phyloP scores from a whole-genome alignment of 2,888 invertebrate species.

The Ophion ventricosus region DNA sequence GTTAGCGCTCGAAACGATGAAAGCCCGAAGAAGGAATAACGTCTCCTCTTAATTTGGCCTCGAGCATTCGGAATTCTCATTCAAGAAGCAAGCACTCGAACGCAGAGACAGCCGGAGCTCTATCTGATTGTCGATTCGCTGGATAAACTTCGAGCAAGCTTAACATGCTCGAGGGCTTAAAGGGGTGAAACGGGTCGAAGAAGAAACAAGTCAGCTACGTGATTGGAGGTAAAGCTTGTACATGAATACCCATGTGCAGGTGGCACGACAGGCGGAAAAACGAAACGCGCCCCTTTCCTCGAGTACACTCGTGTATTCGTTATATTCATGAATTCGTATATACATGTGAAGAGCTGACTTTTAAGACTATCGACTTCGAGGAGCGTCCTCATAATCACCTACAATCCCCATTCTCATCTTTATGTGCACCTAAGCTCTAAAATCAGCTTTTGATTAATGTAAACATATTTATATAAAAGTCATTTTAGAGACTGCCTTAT shows the following conservation, averaged over 20 bases:
- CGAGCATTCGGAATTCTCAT: slow-evolving; percentile 50
- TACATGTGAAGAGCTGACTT: background rate
- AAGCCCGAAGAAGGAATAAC: slow-evolving; percentile 40
- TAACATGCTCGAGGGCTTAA: slow-evolving; percentile 48
- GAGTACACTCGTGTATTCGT: slow-evolving; percentile 20
- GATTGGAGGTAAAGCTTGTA: slow-evolving; percentile 61
- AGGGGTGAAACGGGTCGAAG: slow-evolving; percentile 21
- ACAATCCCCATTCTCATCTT: background rate
- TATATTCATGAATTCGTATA: background rate
- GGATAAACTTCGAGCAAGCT: slow-evolving; percentile 63
- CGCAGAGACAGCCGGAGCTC: slow-evolving; percentile 20
- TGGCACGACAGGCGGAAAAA: slow-evolving; percentile 35
- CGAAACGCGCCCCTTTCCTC: slow-evolving; percentile 33
- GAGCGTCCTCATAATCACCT: background rate
- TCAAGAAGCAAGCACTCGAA: slow-evolving; percentile 45
- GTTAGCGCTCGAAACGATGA: slow-evolving; percentile 26
- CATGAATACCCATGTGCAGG: slow-evolving; percentile 52
- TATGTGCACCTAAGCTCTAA: too few relatives aligned
- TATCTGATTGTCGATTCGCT: slow-evolving; percentile 63
- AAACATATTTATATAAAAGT: too few relatives aligned
- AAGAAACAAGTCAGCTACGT: slow-evolving; percentile 39
- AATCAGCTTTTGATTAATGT: too few relatives aligned
- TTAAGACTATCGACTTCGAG: background rate
- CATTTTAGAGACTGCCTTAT: too few relatives aligned
- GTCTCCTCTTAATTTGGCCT: slow-evolving; percentile 58